A percentile compares a stretch with the other conserved stretches of the same genome.
These are phyloP conservation scores for Eupithecia exiguata DNA, from an alignment of 2,888 invertebrate species.

Conservation along the genomic window DNA sequence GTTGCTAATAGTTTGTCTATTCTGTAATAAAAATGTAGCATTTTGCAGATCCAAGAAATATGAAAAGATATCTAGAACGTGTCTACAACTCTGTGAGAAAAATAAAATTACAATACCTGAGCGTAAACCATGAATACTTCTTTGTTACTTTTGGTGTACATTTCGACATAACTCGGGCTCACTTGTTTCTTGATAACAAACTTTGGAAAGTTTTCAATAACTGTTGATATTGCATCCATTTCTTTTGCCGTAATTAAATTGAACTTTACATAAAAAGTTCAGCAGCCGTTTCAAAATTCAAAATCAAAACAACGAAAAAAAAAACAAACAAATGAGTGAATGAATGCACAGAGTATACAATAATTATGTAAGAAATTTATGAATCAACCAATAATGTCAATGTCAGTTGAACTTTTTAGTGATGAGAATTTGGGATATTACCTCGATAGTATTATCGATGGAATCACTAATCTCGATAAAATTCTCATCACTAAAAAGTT, in stretches of 20 bases:
- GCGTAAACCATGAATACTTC: constrained; percentile 66
- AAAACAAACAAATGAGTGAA: too few relatives aligned
- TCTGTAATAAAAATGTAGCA: constrained; percentile 50
- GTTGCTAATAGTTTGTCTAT: constrained; percentile 49
- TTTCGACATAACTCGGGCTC: constrained; percentile 72
- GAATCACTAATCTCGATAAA: too few relatives aligned
- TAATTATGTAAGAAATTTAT: too few relatives aligned
- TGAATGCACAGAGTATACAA: too few relatives aligned
- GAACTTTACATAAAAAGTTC: too few relatives aligned
- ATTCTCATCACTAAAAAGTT: too few relatives aligned
- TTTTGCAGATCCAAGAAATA: neutral
- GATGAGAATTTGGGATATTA: too few relatives aligned
- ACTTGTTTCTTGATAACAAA: constrained; percentile 64
- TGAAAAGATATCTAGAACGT: neutral
- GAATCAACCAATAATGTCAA: too few relatives aligned
- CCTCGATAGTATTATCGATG: too few relatives aligned
- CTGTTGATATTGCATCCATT: constrained; percentile 63
- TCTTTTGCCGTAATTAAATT: too few relatives aligned
- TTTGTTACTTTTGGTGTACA: constrained; percentile 63
- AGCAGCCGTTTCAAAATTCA: too few relatives aligned
- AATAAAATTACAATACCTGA: constrained; percentile 55
- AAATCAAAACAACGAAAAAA: too few relatives aligned
- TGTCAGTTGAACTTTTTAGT: neutral
- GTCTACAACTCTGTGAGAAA: neutral
- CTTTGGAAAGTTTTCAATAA: constrained; percentile 64